Percentiles rank a stretch among this genome's conserved stretches.
Conservation (phyloP, 2,888 invertebrate species). For the Odontomyia ornata region DNA sequence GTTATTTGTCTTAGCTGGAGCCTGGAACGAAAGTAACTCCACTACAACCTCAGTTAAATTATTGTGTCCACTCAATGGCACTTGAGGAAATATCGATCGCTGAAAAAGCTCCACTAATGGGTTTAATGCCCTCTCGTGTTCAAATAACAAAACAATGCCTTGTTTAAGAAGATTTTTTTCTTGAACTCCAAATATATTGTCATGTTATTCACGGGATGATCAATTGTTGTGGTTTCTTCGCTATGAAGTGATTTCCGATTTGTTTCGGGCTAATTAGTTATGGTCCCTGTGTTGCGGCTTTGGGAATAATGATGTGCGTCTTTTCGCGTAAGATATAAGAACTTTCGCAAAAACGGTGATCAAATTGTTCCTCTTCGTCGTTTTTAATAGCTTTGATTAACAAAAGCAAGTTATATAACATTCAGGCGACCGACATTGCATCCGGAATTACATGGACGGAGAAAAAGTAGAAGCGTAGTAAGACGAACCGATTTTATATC, state of each 20-base stretch:
- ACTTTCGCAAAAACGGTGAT: too few relatives aligned
- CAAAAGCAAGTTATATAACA: too few relatives aligned
- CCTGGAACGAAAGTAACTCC: slow-evolving; percentile 4
- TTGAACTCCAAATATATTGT: background rate
- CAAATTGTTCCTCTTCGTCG: too few relatives aligned
- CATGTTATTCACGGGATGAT: background rate
- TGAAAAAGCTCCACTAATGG: background rate
- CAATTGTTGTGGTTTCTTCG: background rate
- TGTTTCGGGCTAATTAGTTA: background rate
- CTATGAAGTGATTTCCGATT: background rate
- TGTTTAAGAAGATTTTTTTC: background rate
- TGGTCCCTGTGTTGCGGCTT: background rate
- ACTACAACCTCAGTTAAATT: background rate
- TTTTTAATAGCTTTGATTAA: too few relatives aligned
- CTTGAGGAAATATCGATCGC: background rate
- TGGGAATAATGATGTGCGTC: too few relatives aligned
- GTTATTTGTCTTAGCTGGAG: background rate
- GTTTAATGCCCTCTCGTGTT: background rate
- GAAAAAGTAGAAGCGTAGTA: too few relatives aligned
- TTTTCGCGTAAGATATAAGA: too few relatives aligned
- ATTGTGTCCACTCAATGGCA: background rate
- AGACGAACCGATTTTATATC: too few relatives aligned
- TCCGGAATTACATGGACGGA: too few relatives aligned
- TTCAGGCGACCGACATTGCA: too few relatives aligned
- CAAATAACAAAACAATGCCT: background rate